A percentile compares a stretch with the other conserved stretches of the same genome.
These are phyloP conservation scores for Otocyon megalotis DNA, from an alignment of 2,113 vertebrate species.

Conservation along the genomic window DNA sequence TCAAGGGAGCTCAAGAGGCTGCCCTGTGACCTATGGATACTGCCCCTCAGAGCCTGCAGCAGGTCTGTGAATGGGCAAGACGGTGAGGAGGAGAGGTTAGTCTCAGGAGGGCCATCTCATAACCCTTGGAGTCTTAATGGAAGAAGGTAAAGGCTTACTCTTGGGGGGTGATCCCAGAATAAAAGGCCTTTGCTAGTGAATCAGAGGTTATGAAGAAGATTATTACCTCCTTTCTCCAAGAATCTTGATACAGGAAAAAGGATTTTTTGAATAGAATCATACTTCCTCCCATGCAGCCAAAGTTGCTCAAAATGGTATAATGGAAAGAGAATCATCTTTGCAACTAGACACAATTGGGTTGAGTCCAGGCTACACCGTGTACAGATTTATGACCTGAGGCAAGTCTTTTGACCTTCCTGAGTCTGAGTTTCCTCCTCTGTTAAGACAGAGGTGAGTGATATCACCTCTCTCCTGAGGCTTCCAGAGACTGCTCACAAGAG, in stretches of 20 bases:
- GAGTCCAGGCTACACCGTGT: background rate
- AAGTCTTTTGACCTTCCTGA: background rate
- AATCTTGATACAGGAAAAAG: background rate
- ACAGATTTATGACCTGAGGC: background rate
- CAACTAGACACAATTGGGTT: background rate
- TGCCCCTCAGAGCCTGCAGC: background rate
- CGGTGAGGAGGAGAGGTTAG: background rate
- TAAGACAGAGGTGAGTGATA: fast-evolving
- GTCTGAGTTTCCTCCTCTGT: fast-evolving
- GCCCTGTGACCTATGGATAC: background rate
- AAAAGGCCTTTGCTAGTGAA: background rate
- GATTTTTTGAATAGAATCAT: background rate
- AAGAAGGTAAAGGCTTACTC: background rate
- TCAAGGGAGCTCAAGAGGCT: background rate
- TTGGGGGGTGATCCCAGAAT: background rate
- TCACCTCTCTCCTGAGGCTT: background rate
- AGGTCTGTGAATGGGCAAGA: fast-evolving
- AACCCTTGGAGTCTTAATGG: background rate
- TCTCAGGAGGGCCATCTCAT: background rate
- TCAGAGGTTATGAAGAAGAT: background rate
- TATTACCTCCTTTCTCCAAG: background rate
- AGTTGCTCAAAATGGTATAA: background rate
- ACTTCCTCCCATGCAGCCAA: background rate
- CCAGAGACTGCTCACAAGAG: fast-evolving
- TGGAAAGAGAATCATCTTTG: background rate